Percentiles rank a stretch among this genome's conserved stretches.
Evolutionary conservation across 1,140 invertebrate genomes (phyloP).

Genomic region (Myzus persicae): DNA sequence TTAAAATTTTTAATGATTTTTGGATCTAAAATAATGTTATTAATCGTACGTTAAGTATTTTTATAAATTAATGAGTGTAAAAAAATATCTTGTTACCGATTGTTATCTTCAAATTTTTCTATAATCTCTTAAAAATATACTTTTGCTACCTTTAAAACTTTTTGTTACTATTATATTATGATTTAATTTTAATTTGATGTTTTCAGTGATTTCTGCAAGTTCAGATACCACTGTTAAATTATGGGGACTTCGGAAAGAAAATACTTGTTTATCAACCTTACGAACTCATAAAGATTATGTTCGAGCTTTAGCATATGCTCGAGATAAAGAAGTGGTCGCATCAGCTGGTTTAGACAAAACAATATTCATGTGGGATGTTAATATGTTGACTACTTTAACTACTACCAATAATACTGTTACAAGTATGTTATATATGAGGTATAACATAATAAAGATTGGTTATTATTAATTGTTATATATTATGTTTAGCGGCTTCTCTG

Average conservation of each 20-base stretch:
- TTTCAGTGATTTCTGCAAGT: constrained; percentile 95
- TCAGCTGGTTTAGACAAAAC: constrained; percentile 96
- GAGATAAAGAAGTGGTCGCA: constrained; percentile 95
- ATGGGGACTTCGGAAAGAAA: constrained; percentile 99
- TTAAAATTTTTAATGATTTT: neutral
- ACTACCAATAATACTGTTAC: constrained; percentile 99
- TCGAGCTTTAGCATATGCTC: constrained; percentile 97
- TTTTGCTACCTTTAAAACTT: neutral
- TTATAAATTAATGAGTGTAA: constrained; percentile 19
- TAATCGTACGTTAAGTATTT: neutral
- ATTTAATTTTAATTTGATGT: constrained; percentile 60
- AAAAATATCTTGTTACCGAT: neutral
- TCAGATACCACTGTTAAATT: constrained; percentile 99
- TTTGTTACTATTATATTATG: constrained; percentile 32
- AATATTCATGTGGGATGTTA: constrained; percentile 99
- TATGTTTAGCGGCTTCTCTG: constrained; percentile 85
- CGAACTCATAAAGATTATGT: constrained; percentile 99
- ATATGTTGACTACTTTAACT: constrained; percentile 95
- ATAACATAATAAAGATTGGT: neutral
- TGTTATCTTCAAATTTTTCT: neutral
- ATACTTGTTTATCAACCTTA: constrained; percentile 95
- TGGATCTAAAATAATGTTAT: neutral
- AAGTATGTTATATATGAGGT: constrained; percentile 72
- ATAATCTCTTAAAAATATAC: neutral
- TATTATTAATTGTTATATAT: constrained; percentile 56